Conservation (phyloP, 2,113 vertebrate species). For the Apodemus sylvaticus region DNA sequence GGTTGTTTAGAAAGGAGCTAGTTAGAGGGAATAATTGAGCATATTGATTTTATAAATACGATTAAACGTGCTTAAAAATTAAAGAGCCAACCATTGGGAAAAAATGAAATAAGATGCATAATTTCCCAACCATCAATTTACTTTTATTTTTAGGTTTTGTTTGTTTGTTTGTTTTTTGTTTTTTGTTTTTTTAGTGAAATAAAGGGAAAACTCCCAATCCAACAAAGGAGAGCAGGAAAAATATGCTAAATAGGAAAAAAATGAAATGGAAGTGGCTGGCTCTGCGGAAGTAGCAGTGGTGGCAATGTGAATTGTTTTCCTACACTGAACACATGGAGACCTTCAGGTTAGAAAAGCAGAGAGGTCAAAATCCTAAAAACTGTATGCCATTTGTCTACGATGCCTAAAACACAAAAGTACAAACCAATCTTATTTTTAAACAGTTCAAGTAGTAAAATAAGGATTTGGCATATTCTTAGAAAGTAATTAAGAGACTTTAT, state of each 20-base stretch:
- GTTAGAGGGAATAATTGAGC: background rate
- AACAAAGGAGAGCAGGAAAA: background rate
- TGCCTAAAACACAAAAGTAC: background rate
- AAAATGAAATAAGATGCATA: background rate
- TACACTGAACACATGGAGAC: background rate
- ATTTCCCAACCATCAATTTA: background rate
- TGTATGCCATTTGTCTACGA: background rate
- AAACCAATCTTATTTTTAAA: conserved; percentile 40
- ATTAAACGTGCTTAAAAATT: conserved; percentile 35
- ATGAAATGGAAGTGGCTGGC: background rate
- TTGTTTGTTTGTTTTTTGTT: background rate
- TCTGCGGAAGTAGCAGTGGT: background rate
- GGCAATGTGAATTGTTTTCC: background rate
- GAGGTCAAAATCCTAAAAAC: background rate
- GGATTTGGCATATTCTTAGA: background rate
- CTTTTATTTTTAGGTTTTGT: background rate
- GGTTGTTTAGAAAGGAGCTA: background rate
- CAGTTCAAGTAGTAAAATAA: background rate
- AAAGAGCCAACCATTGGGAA: background rate
- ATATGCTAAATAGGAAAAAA: background rate
- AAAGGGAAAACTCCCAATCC: background rate
- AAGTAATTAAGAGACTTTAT: conserved; percentile 28
- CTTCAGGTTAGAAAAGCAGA: background rate
- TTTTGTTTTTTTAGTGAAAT: background rate
- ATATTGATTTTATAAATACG: conserved; percentile 15